Evolutionary conservation across 2,888 invertebrate species (phyloP), one percentile per base, ranked within the genome.

Genomic region (Mesorhabditis belari): DNA sequence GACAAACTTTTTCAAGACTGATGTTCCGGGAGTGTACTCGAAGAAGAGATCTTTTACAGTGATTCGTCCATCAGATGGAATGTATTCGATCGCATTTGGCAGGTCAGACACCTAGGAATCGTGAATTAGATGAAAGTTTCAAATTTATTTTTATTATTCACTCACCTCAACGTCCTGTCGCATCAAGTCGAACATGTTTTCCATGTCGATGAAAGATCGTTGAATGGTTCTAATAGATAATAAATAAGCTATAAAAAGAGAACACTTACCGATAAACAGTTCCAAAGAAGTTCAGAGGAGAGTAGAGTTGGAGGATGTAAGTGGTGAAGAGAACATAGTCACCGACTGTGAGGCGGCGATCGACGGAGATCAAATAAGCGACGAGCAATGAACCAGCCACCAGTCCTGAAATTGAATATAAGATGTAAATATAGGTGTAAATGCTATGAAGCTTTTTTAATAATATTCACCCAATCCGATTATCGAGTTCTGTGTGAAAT

Each of bases 181-280:
- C 77, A 98, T 85, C 66, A 98, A 83, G 74, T 95, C 94, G 81
- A 96, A 92, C 96, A 98, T 95, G 82, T 96, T 96, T 83, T 98
- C 96, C 96, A 96, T 96, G 81, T 98, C 96, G 21, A 96, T 88
- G 80, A 98, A 96, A 80, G 93, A 91, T 84, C 91, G 92, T 81
- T 96, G 96, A 63, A 96, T 94, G 60, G 91, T 90, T 80, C 95
- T 91, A 49, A 23, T 64, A 60, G 5, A 3, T 49, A n/a, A 9
- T 19, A 12, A n/a, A 23, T 12, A 50, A 58, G 4, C 23, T 6
- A 49, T 23, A 61, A 5, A 4, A 23, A 12, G 29, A 12, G 4
- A 17, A 17, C 17, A 60, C 23, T 6, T 81, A 91, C 91, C 92
- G 89, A 81, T 98, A 98, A 80, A 93, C 95, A 3, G 94, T 95